Percentiles rank a stretch among this genome's conserved stretches.
Conservation (phyloP, 2,888 invertebrate genomes). For the Mimas tiliae region DNA sequence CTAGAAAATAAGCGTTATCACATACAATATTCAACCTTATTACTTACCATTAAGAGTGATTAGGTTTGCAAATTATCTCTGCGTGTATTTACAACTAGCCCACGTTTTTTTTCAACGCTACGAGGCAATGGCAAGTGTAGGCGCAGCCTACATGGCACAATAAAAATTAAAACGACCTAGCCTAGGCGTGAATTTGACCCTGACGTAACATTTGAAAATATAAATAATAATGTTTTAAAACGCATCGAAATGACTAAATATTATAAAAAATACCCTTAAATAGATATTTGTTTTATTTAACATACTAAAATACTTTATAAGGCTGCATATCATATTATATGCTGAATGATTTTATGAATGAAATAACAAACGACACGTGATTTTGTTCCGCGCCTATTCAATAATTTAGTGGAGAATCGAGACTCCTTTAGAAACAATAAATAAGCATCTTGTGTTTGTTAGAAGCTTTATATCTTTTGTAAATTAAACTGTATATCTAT, state of each 20-base stretch:
- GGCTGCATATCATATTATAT: not conserved
- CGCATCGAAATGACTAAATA: not conserved
- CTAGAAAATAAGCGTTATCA: slow-evolving; percentile 41
- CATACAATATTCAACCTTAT: slow-evolving; percentile 43
- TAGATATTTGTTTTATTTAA: slow-evolving; percentile 31
- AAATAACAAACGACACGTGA: not conserved
- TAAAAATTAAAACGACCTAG: slow-evolving; percentile 61
- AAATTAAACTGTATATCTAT: no score
- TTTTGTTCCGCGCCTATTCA: no score
- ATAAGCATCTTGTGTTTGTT: no score
- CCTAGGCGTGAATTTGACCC: slow-evolving; percentile 56
- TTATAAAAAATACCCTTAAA: slow-evolving; percentile 9
- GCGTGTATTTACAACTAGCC: slow-evolving; percentile 62
- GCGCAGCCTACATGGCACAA: slow-evolving; percentile 69
- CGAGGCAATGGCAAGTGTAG: slow-evolving; percentile 57
- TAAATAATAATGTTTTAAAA: slow-evolving; percentile 3
- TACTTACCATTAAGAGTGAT: slow-evolving; percentile 38
- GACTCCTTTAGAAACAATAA: no score
- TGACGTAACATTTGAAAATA: slow-evolving; percentile 59
- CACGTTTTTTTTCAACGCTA: slow-evolving; percentile 67
- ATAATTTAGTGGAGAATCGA: not conserved
- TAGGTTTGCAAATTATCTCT: slow-evolving; percentile 36
- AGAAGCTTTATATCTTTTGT: no score
- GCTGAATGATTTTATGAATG: not conserved
- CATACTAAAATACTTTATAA: not conserved